These are phyloP conservation scores for Syrphus vitripennis DNA, from an alignment of 2,888 invertebrate genomes.

Conservation along the genomic window DNA sequence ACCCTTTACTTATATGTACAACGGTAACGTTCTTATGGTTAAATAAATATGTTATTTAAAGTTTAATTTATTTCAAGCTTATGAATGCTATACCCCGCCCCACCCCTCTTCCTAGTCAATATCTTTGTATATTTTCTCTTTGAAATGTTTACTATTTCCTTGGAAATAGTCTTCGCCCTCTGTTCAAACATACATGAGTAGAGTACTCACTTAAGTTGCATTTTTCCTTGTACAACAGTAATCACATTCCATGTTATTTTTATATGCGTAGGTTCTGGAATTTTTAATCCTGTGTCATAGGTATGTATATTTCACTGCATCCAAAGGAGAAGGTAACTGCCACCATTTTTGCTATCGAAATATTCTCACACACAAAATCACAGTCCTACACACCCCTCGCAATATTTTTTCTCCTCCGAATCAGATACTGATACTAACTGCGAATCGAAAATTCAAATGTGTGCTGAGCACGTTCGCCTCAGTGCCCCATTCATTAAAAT, in stretches of 20 bases:
- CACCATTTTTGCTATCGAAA: conserved; percentile 7
- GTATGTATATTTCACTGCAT: conserved; percentile 7
- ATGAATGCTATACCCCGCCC: conserved; percentile 10
- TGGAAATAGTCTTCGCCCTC: neutral
- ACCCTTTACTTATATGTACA: neutral
- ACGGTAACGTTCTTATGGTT: neutral
- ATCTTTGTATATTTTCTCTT: neutral
- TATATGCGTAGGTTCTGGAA: conserved; percentile 38
- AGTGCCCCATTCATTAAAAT: conserved; percentile 64
- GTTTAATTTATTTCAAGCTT: conserved; percentile 44
- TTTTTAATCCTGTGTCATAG: conserved; percentile 37
- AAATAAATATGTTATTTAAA: conserved; percentile 5
- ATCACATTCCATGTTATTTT: conserved; percentile 40
- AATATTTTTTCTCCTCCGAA: neutral
- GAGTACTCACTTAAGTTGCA: conserved; percentile 9
- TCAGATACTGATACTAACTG: neutral
- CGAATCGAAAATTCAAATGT: neutral
- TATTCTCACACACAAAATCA: conserved; percentile 31
- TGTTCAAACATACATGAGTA: neutral
- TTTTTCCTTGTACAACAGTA: conserved; percentile 40
- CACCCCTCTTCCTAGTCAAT: neutral
- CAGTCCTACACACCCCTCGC: neutral
- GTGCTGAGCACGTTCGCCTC: conserved; percentile 27
- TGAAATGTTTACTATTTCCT: neutral
- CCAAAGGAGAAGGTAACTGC: neutral